Conservation (phyloP, 2,888 invertebrate genomes). For the Cosmorhoe ocellata region DNA sequence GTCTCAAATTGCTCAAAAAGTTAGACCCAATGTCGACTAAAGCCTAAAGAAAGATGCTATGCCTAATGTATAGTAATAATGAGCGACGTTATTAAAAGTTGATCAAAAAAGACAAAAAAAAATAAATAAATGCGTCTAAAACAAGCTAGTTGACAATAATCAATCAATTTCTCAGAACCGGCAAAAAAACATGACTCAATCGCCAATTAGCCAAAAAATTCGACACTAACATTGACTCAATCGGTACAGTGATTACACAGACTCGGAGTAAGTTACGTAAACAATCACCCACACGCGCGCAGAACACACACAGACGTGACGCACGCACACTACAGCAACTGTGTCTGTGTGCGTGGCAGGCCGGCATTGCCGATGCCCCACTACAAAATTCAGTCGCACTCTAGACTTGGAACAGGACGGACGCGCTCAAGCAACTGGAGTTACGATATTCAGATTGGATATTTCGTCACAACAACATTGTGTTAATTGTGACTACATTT, state of each 20-base stretch:
- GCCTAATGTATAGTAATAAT: too few relatives aligned
- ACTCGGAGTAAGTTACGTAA: slow-evolving; percentile 72
- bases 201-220: slow-evolving; percentile 72
- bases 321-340: slow-evolving; percentile 25
- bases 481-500: slow-evolving; percentile 72
- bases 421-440: slow-evolving; percentile 61
- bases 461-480: slow-evolving; percentile 79
- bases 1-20: slow-evolving; percentile 25
- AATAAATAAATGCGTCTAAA: slow-evolving; percentile 6
- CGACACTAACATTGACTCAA: slow-evolving; percentile 73
- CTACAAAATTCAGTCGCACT: slow-evolving; percentile 78
- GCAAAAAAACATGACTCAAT: slow-evolving; percentile 75
- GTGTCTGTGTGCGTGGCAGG: slow-evolving; percentile 62
- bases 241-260: slow-evolving; percentile 71
- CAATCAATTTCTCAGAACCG: slow-evolving; percentile 40
- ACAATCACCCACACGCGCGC: slow-evolving; percentile 55
- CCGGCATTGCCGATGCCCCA: slow-evolving; percentile 75
- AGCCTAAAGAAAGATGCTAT: too few relatives aligned
- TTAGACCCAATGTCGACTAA: background rate
- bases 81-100: too few relatives aligned
- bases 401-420: slow-evolving; percentile 58
- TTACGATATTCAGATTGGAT: slow-evolving; percentile 64
- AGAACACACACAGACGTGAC: slow-evolving; percentile 46
- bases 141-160: slow-evolving; percentile 13
- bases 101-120: too few relatives aligned